Percentiles rank a stretch among this genome's conserved stretches.
phyloP scores from a whole-genome alignment of 1,140 invertebrate species.

The Bombus picipes region DNA sequence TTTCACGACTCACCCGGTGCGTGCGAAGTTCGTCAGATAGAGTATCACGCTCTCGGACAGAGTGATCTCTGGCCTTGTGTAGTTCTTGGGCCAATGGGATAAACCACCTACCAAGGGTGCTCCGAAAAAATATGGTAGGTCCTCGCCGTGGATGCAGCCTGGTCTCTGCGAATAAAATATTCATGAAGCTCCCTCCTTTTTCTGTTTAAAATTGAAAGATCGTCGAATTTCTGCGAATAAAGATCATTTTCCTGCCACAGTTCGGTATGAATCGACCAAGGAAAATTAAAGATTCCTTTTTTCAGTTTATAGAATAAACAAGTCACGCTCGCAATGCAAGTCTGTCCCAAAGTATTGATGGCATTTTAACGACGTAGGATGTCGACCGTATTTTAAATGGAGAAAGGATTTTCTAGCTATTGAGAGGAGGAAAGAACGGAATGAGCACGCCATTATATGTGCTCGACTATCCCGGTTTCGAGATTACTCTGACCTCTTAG shows the following conservation, averaged over 20 bases:
- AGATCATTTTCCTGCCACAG: background rate
- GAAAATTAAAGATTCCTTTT: too few relatives aligned
- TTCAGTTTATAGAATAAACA: too few relatives aligned
- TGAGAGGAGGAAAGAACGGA: slow-evolving; percentile 17
- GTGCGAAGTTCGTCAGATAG: slow-evolving; percentile 98
- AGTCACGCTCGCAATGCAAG: too few relatives aligned
- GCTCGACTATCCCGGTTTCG: slow-evolving; percentile 13
- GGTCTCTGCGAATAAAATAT: slow-evolving; percentile 85
- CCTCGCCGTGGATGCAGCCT: slow-evolving; percentile 96
- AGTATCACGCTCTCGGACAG: slow-evolving; percentile 96
- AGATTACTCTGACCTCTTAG: slow-evolving; percentile 30
- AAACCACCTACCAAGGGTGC: slow-evolving; percentile 91
- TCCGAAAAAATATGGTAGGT: slow-evolving; percentile 95
- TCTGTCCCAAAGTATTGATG: slow-evolving; percentile 38
- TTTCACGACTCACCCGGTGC: slow-evolving; percentile 92
- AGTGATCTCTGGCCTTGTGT: slow-evolving; percentile 93
- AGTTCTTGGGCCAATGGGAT: slow-evolving; percentile 93
- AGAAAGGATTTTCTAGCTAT: slow-evolving; percentile 17
- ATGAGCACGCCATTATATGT: slow-evolving; percentile 31
- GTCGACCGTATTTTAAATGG: slow-evolving; percentile 44
- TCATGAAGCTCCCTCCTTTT: background rate
- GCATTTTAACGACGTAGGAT: slow-evolving; percentile 51
- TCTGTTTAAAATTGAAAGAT: background rate
- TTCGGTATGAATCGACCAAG: too few relatives aligned
- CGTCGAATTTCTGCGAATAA: background rate